Base-by-base conservation (phyloP, 2,113 vertebrate species). In the Chlorocebus sabaeus region DNA sequence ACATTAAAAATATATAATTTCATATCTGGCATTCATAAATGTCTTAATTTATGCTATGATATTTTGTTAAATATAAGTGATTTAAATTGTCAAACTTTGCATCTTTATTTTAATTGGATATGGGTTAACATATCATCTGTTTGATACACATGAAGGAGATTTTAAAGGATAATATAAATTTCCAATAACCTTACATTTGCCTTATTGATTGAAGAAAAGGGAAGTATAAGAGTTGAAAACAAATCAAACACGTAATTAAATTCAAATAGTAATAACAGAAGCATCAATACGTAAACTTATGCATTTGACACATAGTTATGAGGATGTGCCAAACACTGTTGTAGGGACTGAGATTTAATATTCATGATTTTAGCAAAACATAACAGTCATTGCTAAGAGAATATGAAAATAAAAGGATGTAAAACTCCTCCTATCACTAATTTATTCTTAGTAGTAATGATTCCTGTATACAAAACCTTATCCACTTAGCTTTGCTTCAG, bases 101-200 rank as follows among this genome's bases (percentile, higher is more conserved):
- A 78, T 88, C 52, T 83, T 95, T 48, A 35, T 45, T 90, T 97
- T 93, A 72, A 79, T 55, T 94, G 43, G 25, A 17, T 76, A 23
- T 81, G 13, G 22, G 18, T 82, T 59, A 70, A 55, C 82, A 43
- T 84, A 40, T 68, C n/a, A 55, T 64, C 68, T 55, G 68, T 48
- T n/a, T 40, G 10, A 79, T 50, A 78, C 32, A 95, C 2, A 25
- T 0, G 20, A 92, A 68, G 18, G 20, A 76, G 25, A 78, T 50
- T 70, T 92, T 78, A 83, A 90, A 67, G 3, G 22, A 32, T 89
- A 89, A 61, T 50, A 76, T 61, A 55, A 84, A 23, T 22, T 6
- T 22, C 10, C 20, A 68, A 38, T 40, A 80, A 55, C 40, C 59
- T 84, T 57, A 27, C 30, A 88, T 57, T 88, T 85, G 30, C n/a